Base-by-base conservation (phyloP, 2,797 vertebrate genomes). In the Rhynchonycteris naso region DNA sequence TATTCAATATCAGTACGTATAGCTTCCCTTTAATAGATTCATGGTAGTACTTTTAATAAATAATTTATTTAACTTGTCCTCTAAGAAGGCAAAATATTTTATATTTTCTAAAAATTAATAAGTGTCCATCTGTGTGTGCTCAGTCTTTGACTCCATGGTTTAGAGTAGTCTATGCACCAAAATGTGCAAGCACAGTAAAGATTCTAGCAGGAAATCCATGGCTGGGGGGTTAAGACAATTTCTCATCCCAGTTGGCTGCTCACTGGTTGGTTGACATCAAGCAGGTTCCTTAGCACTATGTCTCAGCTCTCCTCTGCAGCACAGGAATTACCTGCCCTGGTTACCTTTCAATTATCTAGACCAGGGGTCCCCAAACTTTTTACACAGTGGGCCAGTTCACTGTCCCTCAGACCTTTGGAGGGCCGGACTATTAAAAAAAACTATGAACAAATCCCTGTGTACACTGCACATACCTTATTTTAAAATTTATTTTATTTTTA, bases 61-160 rank as follows among this genome's bases (percentile, higher is more conserved):
- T 28, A 38, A 38, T 47, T 52, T 61, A 74, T 79, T 79, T 86
- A 88, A 88, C 22, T 33, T 65, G 24, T 72, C 38, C 43, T 50
- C 26, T 63, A n/a, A 16, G 43, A 63, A 94, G 43, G 7, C 13
- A 76, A 63, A 59, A 19, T 61, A 26, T 56, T 71, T 92, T 61
- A 92, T 56, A 96, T 52, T 81, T 75, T 33, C 43, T 81, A 79
- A 79, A 52, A 75, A 50, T 26, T 68, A 28, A n/a, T n/a, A 43
- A 72, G 33, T n/a, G 18, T 76, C 30, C 21, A 16, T 80, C 47
- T 24, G 22, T 43, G 30, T 43, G 22, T 72, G 14, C 68, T 47
- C 7, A 33, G 5, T n/a, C 50, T 88, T 61, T 65, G 69, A 63
- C 30, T 74, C 33, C 33, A 13, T 43, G 58, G 19, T 69, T 72